These are phyloP conservation scores for Timema cristinae DNA, from an alignment of 2,888 invertebrate species.

Conservation along the genomic window DNA sequence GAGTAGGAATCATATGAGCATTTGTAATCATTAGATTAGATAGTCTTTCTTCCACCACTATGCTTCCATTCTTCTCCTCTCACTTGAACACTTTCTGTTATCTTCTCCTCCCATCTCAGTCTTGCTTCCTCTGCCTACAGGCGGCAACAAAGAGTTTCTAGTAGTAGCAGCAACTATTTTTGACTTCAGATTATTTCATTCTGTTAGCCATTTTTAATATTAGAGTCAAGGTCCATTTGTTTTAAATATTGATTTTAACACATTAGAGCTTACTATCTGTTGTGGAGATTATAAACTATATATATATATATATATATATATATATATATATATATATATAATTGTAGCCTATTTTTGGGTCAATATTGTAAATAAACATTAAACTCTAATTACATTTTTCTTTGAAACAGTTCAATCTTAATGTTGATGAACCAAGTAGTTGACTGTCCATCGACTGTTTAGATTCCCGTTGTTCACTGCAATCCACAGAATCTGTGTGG, in stretches of 20 bases:
- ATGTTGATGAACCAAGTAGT: too few species aligned
- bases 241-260: too few species aligned
- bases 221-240: too few species aligned
- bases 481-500: constrained; percentile 88
- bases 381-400: constrained; percentile 25
- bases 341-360: too few species aligned
- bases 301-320: neutral
- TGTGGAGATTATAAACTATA: neutral
- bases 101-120: neutral
- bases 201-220: too few species aligned
- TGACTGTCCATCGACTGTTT: constrained; percentile 39
- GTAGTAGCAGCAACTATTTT: too few species aligned
- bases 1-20: constrained; percentile 40
- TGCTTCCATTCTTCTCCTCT: neutral
- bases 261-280: too few species aligned
- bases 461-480: constrained; percentile 96
- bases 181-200: too few species aligned
- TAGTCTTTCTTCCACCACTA: too few species aligned
- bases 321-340: constrained; percentile 5
- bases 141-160: too few species aligned
- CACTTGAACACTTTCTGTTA: constrained; percentile 17
- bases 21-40: too few species aligned
- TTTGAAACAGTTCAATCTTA: constrained; percentile 15
- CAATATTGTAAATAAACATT: neutral
- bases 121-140: too few species aligned